Evolutionary conservation across 2,888 invertebrate species (phyloP).

Genomic region (Conops quadrifasciatus): DNA sequence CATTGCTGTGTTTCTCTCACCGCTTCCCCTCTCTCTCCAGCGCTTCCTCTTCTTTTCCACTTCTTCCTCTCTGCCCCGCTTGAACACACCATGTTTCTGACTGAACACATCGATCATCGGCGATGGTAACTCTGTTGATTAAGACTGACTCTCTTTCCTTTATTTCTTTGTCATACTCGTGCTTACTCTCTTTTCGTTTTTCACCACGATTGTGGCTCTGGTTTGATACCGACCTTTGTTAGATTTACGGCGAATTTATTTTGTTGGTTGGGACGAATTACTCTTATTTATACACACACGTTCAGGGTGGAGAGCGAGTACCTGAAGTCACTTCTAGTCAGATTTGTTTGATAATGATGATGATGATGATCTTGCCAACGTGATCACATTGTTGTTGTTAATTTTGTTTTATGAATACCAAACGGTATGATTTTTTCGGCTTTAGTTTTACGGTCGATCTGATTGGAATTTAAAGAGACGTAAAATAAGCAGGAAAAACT

Average conservation of each 20-base stretch:
- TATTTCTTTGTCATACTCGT: constrained; percentile 1
- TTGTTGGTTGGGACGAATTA: background rate
- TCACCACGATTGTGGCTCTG: constrained; percentile 13
- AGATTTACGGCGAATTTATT: constrained; percentile 21
- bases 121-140: background rate
- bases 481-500: background rate
- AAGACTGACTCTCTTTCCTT: background rate
- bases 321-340: background rate
- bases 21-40: constrained; percentile 27
- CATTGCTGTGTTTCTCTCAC: constrained; percentile 8
- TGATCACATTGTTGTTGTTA: background rate
- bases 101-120: constrained; percentile 17
- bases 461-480: background rate
- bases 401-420: background rate
- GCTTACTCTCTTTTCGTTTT: background rate
- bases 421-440: background rate
- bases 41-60: constrained; percentile 7
- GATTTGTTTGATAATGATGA: background rate
- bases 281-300: background rate
- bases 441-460: background rate
- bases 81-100: background rate
- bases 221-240: background rate
- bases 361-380: no score
- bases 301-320: background rate
- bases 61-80: background rate